Evolutionary conservation across 2,797 vertebrate genomes (phyloP).

Genomic region (Sebastes nivosus): DNA sequence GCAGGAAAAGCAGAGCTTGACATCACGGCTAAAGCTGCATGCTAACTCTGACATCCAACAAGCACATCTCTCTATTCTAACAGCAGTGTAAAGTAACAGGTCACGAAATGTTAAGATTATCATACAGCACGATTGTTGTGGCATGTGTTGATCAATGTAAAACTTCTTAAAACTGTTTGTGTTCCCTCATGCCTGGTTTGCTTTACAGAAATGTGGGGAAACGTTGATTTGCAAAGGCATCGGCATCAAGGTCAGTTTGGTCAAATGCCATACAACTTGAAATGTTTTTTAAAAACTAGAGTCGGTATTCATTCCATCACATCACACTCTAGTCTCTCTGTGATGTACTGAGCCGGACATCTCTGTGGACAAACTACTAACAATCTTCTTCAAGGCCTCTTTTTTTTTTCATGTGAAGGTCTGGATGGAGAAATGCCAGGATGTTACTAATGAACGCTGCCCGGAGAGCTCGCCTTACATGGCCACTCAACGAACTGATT

Average conservation of each 20-base stretch:
- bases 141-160: background rate
- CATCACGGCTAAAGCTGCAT: too few species aligned
- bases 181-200: background rate
- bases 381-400: constrained; percentile 53
- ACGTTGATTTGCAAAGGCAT: background rate
- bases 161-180: background rate
- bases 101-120: background rate
- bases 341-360: constrained; percentile 21
- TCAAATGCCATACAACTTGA: constrained; percentile 5
- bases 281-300: constrained; percentile 7
- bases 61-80: background rate
- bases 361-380: constrained; percentile 13
- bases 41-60: background rate
- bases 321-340: constrained; percentile 1
- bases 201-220: constrained; percentile 2
- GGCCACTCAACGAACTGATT: constrained; percentile 61
- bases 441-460: constrained; percentile 73
- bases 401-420: constrained; percentile 53
- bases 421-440: constrained; percentile 54
- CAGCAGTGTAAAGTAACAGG: background rate
- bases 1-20: too few species aligned
- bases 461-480: constrained; percentile 48
- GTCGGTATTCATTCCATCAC: constrained; percentile 7
- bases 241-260: background rate
- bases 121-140: background rate